phyloP scores from a whole-genome alignment of 2,888 invertebrate genomes.

The Sarcophaga subvicina region DNA sequence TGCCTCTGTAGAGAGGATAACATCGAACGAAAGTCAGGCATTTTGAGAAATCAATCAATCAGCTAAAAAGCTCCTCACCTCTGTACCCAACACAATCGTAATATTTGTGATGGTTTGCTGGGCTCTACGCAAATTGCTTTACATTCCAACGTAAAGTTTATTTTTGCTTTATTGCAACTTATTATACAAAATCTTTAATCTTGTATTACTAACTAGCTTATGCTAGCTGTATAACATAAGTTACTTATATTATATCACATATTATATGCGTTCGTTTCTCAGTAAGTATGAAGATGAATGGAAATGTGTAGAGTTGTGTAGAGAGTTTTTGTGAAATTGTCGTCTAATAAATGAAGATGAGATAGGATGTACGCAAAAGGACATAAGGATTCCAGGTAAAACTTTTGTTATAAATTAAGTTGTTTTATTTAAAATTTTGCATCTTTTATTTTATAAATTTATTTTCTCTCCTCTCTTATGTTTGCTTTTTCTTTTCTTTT shows the following conservation, averaged over 20 bases:
- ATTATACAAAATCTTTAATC: background rate
- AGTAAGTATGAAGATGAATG: slow-evolving; percentile 20
- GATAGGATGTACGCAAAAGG: slow-evolving; percentile 37
- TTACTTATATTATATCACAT: background rate
- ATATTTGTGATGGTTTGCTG: too few species aligned
- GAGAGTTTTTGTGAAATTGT: slow-evolving; percentile 26
- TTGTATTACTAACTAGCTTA: background rate
- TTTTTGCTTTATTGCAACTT: background rate
- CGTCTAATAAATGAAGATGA: slow-evolving; percentile 53
- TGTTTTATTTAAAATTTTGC: slow-evolving; percentile 61
- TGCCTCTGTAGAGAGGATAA: too few species aligned
- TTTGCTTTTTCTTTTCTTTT: background rate
- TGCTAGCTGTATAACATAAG: background rate
- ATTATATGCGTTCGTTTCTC: background rate
- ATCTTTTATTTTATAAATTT: background rate
- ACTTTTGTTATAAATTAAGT: slow-evolving; percentile 67
- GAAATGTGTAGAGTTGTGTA: slow-evolving; percentile 10
- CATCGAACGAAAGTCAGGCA: too few species aligned
- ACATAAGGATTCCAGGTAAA: slow-evolving; percentile 46
- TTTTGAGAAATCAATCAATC: too few species aligned
- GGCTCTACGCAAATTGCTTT: too few species aligned
- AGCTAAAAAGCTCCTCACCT: too few species aligned
- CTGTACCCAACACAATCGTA: too few species aligned
- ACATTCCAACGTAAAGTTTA: too few species aligned
- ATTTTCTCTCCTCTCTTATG: background rate